Base-by-base conservation (phyloP, 2,113 vertebrate genomes). In the Craseonycteris thonglongyai region DNA sequence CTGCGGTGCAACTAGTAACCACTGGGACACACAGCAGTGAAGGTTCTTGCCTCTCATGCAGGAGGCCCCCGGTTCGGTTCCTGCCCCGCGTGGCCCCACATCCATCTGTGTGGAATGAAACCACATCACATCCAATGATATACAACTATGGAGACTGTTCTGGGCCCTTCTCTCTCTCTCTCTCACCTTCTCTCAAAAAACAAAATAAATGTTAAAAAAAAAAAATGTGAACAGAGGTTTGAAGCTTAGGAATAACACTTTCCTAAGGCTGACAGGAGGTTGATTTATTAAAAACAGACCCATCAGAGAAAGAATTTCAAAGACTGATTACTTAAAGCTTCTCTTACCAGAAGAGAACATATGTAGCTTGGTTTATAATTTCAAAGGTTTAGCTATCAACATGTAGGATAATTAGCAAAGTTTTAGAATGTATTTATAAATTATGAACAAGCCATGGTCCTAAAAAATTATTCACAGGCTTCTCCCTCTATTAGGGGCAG, bases 391-490 rank as follows among this genome's bases (percentile, higher is more conserved):
- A 58, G 51, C 8, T 96, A 84, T 71, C 18, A 40, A 58, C 24
- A 91, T 24, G 30, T 2, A 0, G 58, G 88, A 85, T 54, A 91
- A 63, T 85, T 38, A 84, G 82, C 16, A 65, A 65, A 76, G 83
- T 80, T 95, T 69, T 95, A 88, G 6, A 51, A 72, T 56, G 28
- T 94, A 72, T 66, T 83, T 92, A 76, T 75, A 96, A 82, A 47
- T 42, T 69, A 94, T 56, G 93, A 93, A 84, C 12, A 91, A 75
- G 58, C n/a, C 26, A 54, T 3, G 9, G 16, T 59, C 74, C 71
- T 69, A 88, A 72, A 76, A 83, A 93, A 83, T 76, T 58, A 88
- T 40, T 59, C 74, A 19, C 15, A 49, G 49, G 24, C 40, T 19
- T 9, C 33, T 92, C 68, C 33, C 28, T 91, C n/a, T 59, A 49